Conservation (phyloP, 2,797 vertebrate genomes). For the Eleutherodactylus coqui region DNA sequence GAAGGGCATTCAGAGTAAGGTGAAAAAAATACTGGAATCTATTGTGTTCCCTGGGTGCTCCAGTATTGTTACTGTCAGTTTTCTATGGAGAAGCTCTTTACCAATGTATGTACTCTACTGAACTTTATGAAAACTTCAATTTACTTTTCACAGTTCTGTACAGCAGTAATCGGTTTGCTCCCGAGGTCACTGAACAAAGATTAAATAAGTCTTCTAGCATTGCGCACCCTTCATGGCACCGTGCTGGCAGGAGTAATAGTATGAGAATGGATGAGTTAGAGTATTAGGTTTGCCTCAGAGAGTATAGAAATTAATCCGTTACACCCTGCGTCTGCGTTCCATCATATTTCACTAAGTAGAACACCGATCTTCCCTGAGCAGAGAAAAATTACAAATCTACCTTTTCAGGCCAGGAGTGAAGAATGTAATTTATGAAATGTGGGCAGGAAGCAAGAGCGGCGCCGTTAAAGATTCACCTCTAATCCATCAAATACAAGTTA, state of each 20-base stretch:
- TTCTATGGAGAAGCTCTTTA: background rate
- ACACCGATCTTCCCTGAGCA: background rate
- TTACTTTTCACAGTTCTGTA: background rate
- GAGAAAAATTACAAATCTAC: background rate
- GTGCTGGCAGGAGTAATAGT: background rate
- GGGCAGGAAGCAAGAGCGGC: background rate
- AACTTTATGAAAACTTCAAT: background rate
- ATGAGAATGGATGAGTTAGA: too few relatives aligned
- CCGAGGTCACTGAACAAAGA: background rate
- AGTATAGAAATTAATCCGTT: background rate
- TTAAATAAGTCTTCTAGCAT: background rate
- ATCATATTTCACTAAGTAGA: background rate
- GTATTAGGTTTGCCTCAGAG: background rate
- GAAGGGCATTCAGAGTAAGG: too few relatives aligned
- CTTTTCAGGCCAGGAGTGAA: background rate
- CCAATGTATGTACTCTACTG: background rate
- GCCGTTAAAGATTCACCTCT: slow-evolving; percentile 18
- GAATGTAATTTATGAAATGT: slow-evolving; percentile 13
- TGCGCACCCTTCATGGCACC: background rate
- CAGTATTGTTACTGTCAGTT: background rate
- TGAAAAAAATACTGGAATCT: too few relatives aligned
- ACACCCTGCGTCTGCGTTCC: background rate
- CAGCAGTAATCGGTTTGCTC: background rate
- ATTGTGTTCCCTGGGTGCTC: too few relatives aligned
- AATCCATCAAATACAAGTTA: slow-evolving; percentile 22